Percentiles rank a stretch among this genome's conserved stretches.
Evolutionary conservation across 2,113 vertebrate genomes (phyloP).

Genomic region (Anseranas semipalmata): DNA sequence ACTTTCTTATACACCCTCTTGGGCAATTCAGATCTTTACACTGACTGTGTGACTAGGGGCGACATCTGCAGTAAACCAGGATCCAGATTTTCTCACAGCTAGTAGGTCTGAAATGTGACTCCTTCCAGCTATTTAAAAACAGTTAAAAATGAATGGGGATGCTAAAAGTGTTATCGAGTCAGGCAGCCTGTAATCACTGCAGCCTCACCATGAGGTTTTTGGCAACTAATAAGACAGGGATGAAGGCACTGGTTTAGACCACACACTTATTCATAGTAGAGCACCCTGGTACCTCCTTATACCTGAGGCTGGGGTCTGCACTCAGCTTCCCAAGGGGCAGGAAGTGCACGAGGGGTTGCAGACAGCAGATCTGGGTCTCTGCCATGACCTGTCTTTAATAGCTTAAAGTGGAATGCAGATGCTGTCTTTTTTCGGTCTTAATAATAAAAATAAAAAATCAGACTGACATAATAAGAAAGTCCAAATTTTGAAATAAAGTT

Average conservation of each 20-base stretch:
- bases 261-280: background rate
- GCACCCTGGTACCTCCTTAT: background rate
- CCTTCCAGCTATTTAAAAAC: background rate
- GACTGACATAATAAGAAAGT: background rate
- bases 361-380: background rate
- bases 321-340: background rate
- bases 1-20: fast-evolving
- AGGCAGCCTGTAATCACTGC: background rate
- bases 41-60: background rate
- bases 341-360: background rate
- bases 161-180: background rate
- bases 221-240: background rate
- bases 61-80: background rate
- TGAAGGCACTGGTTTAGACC: background rate
- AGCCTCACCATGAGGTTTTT: background rate
- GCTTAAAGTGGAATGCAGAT: background rate
- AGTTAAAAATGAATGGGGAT: background rate
- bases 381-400: background rate
- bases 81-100: background rate
- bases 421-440: background rate
- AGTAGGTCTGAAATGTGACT: background rate
- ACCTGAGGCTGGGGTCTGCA: background rate
- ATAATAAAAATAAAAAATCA: background rate
- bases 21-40: background rate
- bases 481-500: background rate